These are phyloP conservation scores for Drosophila diplacantha DNA, from an alignment of 2,888 invertebrate species.

Conservation along the genomic window DNA sequence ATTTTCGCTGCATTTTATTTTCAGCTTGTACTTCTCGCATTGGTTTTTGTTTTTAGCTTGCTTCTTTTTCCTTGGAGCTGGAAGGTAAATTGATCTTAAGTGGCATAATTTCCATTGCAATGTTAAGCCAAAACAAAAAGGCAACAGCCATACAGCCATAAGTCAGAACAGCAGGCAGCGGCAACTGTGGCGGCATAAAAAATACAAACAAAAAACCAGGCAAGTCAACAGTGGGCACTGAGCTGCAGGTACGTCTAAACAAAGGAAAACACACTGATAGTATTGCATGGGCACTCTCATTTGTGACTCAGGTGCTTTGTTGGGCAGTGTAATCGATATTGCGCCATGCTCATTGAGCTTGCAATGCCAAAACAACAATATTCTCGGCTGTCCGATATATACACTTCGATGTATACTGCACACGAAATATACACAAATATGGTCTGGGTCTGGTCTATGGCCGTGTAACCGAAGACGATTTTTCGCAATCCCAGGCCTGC, in stretches of 20 bases:
- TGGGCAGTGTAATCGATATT: slow-evolving; percentile 24
- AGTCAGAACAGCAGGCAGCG: slow-evolving; percentile 6
- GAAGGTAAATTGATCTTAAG: slow-evolving; percentile 42
- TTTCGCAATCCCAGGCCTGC: slow-evolving; percentile 20
- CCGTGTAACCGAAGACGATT: slow-evolving; percentile 29
- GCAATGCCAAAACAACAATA: slow-evolving; percentile 28
- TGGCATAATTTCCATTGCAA: slow-evolving; percentile 33
- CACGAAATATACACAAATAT: slow-evolving; percentile 8
- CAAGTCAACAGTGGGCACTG: slow-evolving; percentile 2
- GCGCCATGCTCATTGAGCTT: slow-evolving; percentile 24
- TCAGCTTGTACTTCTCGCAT: slow-evolving; percentile 1
- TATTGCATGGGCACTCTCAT: neutral
- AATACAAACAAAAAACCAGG: neutral
- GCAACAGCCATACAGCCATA: neutral
- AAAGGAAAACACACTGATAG: neutral
- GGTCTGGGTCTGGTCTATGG: slow-evolving; percentile 16
- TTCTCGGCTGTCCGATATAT: slow-evolving; percentile 3
- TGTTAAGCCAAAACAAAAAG: slow-evolving; percentile 12
- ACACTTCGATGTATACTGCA: neutral
- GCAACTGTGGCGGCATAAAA: slow-evolving; percentile 2
- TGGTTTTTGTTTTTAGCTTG: neutral
- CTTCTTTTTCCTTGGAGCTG: slow-evolving; percentile 1
- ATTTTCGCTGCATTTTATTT: slow-evolving; percentile 10
- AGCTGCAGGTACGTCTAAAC: neutral
- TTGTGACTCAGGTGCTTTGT: slow-evolving; percentile 5